Evolutionary conservation across 2,888 invertebrate genomes (phyloP).

Genomic region (Vesta saturnalis): DNA sequence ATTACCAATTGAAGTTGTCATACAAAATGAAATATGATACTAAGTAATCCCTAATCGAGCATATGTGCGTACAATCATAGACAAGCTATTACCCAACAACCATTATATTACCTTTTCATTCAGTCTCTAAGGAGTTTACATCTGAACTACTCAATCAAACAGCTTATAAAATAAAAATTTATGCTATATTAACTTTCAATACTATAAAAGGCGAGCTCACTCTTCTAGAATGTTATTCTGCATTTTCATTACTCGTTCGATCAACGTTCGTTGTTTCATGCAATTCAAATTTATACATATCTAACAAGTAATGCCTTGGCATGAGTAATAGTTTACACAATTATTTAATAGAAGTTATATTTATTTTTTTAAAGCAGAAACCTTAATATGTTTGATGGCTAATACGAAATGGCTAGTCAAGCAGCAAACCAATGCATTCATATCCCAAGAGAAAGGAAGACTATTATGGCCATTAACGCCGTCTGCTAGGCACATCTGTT

Average conservation of each 20-base stretch:
- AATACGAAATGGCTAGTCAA: slow-evolving; percentile 52
- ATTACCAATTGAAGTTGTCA: slow-evolving; percentile 18
- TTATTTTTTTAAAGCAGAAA: slow-evolving; percentile 7
- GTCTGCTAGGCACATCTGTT: slow-evolving; percentile 64
- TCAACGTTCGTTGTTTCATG: background rate
- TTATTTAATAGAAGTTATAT: background rate
- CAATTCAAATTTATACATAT: background rate
- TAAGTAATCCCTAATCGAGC: slow-evolving; percentile 32
- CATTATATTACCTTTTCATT: slow-evolving; percentile 31
- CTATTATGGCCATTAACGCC: slow-evolving; percentile 58
- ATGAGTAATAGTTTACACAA: background rate
- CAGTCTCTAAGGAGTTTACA: slow-evolving; percentile 35
- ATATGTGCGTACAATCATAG: slow-evolving; percentile 26
- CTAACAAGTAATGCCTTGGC: too few species aligned
- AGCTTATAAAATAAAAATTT: slow-evolving; percentile 47
- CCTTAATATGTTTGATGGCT: slow-evolving; percentile 24
- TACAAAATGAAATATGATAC: slow-evolving; percentile 24
- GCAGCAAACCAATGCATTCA: slow-evolving; percentile 55
- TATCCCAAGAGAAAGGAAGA: slow-evolving; percentile 42
- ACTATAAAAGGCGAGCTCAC: slow-evolving; percentile 27
- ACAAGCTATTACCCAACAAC: slow-evolving; percentile 32
- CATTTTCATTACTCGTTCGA: slow-evolving; percentile 1
- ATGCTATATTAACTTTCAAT: slow-evolving; percentile 42
- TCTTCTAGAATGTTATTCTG: slow-evolving; percentile 2
- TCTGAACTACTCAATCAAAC: slow-evolving; percentile 43